Evolutionary conservation across 2,888 invertebrate species (phyloP).

Genomic region (Hirtodrosophila duncani): DNA sequence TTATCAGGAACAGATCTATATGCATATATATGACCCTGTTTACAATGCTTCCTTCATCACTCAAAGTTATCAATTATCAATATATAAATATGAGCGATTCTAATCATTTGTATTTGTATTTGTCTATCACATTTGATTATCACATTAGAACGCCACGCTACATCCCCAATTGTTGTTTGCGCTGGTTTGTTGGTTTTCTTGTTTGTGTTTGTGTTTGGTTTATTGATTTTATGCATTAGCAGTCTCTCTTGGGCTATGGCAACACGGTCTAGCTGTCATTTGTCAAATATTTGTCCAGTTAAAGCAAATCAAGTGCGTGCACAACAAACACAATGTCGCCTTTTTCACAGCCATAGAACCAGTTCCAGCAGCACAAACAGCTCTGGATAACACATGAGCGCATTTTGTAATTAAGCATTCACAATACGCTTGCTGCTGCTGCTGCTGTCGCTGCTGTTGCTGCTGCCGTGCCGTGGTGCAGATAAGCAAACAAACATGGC

Average conservation of each 20-base stretch:
- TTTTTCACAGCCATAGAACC: neutral
- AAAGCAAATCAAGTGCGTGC: conserved; percentile 9
- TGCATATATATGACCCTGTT: neutral
- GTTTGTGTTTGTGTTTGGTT: no score
- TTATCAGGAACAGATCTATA: neutral
- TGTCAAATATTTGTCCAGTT: conserved; percentile 32
- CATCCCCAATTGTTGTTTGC: conserved; percentile 9
- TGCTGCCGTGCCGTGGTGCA: no score
- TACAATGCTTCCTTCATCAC: no score
- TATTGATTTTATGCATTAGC: no score
- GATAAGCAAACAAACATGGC: conserved; percentile 33
- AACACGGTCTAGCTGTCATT: no score
- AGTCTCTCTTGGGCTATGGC: no score
- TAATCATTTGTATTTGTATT: no score
- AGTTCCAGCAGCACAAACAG: conserved; percentile 21
- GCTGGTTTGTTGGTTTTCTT: no score
- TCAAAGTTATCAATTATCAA: no score
- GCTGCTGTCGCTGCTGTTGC: no score
- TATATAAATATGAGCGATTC: no score
- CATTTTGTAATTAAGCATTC: conserved; percentile 67
- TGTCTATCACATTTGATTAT: no score
- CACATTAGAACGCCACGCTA: conserved; percentile 25
- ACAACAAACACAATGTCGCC: conserved; percentile 1
- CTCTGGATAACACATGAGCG: conserved; percentile 26
- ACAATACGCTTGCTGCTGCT: conserved; percentile 51